Conservation (phyloP, 2,888 invertebrate species). For the Aleiodes testaceus region DNA sequence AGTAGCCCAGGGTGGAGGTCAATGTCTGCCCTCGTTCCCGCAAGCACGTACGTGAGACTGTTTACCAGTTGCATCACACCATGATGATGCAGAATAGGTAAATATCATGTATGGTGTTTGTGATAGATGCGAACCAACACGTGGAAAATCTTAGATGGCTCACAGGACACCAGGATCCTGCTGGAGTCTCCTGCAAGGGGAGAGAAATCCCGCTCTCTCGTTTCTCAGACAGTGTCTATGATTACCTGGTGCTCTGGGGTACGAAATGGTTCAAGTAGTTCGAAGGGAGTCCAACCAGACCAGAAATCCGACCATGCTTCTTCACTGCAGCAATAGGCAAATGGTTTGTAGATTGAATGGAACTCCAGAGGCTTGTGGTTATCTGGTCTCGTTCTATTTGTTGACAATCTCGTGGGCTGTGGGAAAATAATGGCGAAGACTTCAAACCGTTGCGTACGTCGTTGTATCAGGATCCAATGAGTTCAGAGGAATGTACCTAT, state of each 20-base stretch:
- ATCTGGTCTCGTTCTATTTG: no score
- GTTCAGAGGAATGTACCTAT: background rate
- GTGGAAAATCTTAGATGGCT: constrained; percentile 56
- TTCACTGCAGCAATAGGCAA: no score
- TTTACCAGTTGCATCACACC: background rate
- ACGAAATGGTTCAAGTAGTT: constrained; percentile 50
- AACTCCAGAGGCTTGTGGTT: no score
- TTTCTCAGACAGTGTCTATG: constrained; percentile 45
- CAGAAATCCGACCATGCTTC: background rate
- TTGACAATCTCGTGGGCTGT: constrained; percentile 1
- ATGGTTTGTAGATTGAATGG: no score
- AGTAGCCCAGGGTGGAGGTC: constrained; percentile 59
- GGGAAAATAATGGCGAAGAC: constrained; percentile 48
- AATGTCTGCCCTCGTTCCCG: background rate
- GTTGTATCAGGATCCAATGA: constrained; percentile 56
- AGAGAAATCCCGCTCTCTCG: background rate
- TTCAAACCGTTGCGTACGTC: constrained; percentile 59
- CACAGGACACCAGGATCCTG: constrained; percentile 58
- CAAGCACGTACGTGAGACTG: background rate
- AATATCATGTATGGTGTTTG: constrained; percentile 41
- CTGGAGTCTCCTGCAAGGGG: constrained; percentile 44
- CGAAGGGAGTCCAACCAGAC: constrained; percentile 27
- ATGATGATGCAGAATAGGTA: background rate
- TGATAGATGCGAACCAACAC: constrained; percentile 57
- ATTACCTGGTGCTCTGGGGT: constrained; percentile 56